Base-by-base conservation (phyloP, 2,888 invertebrate genomes). In the Patella pellucida region DNA sequence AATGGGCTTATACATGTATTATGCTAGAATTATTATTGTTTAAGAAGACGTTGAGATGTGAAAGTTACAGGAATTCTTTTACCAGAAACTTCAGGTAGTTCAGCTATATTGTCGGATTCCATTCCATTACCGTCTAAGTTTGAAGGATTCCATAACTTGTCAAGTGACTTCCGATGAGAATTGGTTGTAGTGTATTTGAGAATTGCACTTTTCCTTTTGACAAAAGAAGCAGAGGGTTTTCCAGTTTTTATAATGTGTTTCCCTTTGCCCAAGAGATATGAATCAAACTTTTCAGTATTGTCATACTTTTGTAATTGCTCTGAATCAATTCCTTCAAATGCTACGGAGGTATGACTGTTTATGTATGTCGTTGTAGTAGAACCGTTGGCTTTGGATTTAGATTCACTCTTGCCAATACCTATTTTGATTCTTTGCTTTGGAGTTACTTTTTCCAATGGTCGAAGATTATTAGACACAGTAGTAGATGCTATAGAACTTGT, bases 381-480 rank as follows among this genome's bases (percentile, higher is more conserved):
- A 14, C 15, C 14, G 12, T 62, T 62, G 62, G 62, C 62, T 12
- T 62, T 23, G 69, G 56, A n/a, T 73, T 50, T 68, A 23, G 23
- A 23, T 15, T 5, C 12, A 31, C 51, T 31, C 41, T 19, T 52
- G 41, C 23, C 27, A 56, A 71, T 27, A 41, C 75, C 74, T 52
- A 74, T 72, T 50, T 52, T 75, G 12, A 71, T 71, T 56, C 75
- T 71, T 54, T 75, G 78, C 50, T 75, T 72, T 7, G 78, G 73
- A n/a, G 71, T 75, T 15, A 78, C 56, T 52, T 75, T 78, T 14
- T 73, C 73, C 15, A 78, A 71, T 16, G 78, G 78, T 15, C 78
- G 69, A 4, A 78, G 75, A 9, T 31, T 27, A 52, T 76, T 70
- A 16, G 69, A 70, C 15, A 27, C 62, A 19, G 52, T 52, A 71